phyloP scores from a whole-genome alignment of 2,888 invertebrate genomes.

The Meiosimyza decipiens region DNA sequence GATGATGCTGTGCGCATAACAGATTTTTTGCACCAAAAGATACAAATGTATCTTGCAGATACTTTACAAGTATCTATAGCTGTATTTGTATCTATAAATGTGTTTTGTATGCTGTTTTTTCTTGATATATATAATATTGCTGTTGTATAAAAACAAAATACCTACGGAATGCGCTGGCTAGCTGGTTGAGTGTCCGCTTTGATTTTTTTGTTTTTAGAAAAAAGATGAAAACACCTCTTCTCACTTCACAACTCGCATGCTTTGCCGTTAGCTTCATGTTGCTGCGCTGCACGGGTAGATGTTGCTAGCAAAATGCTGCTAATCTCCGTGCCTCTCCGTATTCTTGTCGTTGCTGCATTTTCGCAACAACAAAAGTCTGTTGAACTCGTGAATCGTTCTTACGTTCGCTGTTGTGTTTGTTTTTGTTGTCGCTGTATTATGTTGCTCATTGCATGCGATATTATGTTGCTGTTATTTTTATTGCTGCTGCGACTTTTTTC shows the following conservation, averaged over 20 bases:
- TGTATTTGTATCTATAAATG: slow-evolving; percentile 3
- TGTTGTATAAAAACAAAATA: slow-evolving; percentile 23
- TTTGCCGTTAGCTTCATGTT: neutral
- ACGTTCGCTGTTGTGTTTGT: neutral
- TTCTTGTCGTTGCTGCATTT: neutral
- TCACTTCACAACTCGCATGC: neutral
- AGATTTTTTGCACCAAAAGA: slow-evolving; percentile 21
- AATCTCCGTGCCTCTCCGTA: neutral
- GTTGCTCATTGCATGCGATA: slow-evolving; percentile 36
- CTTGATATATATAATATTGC: neutral
- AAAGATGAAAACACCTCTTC: too few species aligned
- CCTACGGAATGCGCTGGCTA: slow-evolving; percentile 35
- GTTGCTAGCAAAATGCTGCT: neutral
- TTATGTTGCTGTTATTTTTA: slow-evolving; percentile 41
- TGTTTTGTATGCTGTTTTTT: slow-evolving; percentile 14
- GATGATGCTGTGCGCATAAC: slow-evolving; percentile 10
- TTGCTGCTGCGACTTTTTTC: slow-evolving; percentile 27
- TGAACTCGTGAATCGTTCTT: slow-evolving; percentile 26
- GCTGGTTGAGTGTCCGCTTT: slow-evolving; percentile 23
- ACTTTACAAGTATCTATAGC: slow-evolving; percentile 9
- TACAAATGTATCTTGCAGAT: slow-evolving; percentile 35
- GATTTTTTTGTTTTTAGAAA: too few species aligned
- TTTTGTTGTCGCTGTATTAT: slow-evolving; percentile 32
- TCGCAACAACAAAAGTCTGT: slow-evolving; percentile 28
- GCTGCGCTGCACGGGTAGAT: neutral